A percentile compares a stretch with the other conserved stretches of the same genome.
Evolutionary conservation across 2,113 vertebrate genomes (phyloP).

Genomic region (Hypanus sabinus): DNA sequence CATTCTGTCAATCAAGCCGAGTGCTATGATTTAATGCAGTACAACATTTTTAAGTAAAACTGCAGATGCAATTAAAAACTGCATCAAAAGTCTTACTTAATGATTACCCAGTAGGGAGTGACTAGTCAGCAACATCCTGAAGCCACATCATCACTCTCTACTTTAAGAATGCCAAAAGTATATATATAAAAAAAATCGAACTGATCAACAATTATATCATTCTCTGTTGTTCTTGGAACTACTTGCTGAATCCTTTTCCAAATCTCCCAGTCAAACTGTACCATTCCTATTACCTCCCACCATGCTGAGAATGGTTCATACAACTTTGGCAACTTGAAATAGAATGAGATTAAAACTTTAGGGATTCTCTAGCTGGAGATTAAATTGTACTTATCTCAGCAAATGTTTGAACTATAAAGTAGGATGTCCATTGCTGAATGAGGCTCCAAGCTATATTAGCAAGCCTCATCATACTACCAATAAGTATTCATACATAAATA

Average conservation of each 20-base stretch:
- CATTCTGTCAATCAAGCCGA: background rate
- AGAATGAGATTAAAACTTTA: slow-evolving; percentile 6
- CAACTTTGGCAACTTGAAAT: slow-evolving; percentile 6
- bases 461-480: background rate
- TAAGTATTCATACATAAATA: background rate
- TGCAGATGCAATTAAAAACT: background rate
- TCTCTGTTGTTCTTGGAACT: slow-evolving; percentile 22
- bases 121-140: background rate
- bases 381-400: slow-evolving; percentile 13
- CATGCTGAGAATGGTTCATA: background rate
- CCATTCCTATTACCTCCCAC: slow-evolving; percentile 16
- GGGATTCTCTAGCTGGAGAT: background rate
- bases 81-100: slow-evolving; percentile 3
- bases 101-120: background rate
- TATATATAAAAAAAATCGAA: background rate
- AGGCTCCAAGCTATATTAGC: slow-evolving; percentile 6
- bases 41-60: background rate
- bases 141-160: slow-evolving; percentile 15
- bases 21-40: background rate
- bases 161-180: slow-evolving; percentile 10
- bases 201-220: slow-evolving; percentile 20
- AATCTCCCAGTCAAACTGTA: background rate
- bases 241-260: slow-evolving; percentile 13
- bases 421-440: background rate
- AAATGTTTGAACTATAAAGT: background rate